Evolutionary conservation across 1,140 invertebrate species (phyloP), one percentile per base, ranked within the genome.

Genomic region (Orussus abietinus): DNA sequence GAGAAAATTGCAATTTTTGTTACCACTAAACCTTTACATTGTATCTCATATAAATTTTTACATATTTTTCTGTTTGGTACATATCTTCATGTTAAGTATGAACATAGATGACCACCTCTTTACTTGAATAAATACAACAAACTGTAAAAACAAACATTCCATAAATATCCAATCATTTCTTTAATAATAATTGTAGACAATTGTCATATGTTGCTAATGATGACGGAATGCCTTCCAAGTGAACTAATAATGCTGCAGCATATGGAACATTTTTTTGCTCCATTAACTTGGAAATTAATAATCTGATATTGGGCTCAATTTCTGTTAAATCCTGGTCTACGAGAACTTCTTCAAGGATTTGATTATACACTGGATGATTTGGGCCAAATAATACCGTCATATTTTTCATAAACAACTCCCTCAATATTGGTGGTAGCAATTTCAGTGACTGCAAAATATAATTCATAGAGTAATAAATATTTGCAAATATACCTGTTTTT

Each of bases 401-500:
- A 45, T 72, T 60, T 49, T 62, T 65, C 32, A 66, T 60, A 32
- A 72, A 72, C 3, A 72, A 37, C 53, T 69, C 63, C 50, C 71
- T 63, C 22, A 74, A 38, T 21, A 71, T 55, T 15, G 51, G 47
- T 33, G 58, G 21, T 19, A 59, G 37, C 11, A 69, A 49, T n/a
- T 44, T 49, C 3, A 57, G 13, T 18, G 45, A 40, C 68, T 68
- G 28, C 25, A 58, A 60, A 19, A 46, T 35, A 34, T 47, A 51
- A 20, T 30, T 22, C n/a, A n/a, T n/a, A n/a, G n/a, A 38, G 33
- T 34, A 5, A 13, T 14, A 4, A 20, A 15, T 28, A 32, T 12
- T 39, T 18, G 9, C 25, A 29, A 22, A n/a, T 45, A 28, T 5
- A 38, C 38, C 20, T 10, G 9, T 31, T 25, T 30, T 3, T 3